A percentile compares a stretch with the other conserved stretches of the same genome.
Conservation (phyloP, 2,888 invertebrate genomes). For the Meteorus cinctellus region DNA sequence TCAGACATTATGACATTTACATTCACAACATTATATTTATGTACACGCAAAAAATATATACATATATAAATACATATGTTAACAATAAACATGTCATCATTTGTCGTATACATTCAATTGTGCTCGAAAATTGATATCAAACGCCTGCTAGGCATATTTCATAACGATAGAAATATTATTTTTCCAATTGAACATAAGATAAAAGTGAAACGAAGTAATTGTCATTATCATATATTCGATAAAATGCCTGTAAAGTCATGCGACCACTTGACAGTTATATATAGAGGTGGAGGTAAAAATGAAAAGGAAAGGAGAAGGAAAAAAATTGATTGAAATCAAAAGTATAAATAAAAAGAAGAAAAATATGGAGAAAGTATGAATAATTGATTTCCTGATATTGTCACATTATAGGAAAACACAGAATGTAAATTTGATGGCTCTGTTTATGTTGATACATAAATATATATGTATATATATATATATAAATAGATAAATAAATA, state of each 20-base stretch:
- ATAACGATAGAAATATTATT: too few species aligned
- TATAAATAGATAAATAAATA: not conserved
- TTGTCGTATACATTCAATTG: too few species aligned
- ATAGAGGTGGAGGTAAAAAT: not conserved
- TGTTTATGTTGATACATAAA: not conserved
- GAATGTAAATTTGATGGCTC: not conserved
- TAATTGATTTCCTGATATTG: not conserved
- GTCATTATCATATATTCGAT: too few species aligned
- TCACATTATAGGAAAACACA: not conserved
- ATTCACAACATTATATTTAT: not conserved
- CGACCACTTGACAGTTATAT: too few species aligned
- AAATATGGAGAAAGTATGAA: slow-evolving; percentile 3
- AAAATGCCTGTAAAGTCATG: too few species aligned
- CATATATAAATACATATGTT: not conserved
- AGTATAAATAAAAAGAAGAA: not conserved
- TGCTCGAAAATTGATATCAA: too few species aligned
- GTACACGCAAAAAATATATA: not conserved
- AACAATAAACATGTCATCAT: not conserved
- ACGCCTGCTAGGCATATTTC: too few species aligned
- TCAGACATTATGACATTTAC: not conserved
- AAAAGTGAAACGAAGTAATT: too few species aligned
- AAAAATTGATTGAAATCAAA: not conserved
- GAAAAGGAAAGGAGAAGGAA: not conserved
- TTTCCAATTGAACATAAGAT: too few species aligned
- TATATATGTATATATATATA: not conserved